Evolutionary conservation across 2,113 vertebrate genomes (phyloP).

Genomic region (Tenebrosternarchus preto): DNA sequence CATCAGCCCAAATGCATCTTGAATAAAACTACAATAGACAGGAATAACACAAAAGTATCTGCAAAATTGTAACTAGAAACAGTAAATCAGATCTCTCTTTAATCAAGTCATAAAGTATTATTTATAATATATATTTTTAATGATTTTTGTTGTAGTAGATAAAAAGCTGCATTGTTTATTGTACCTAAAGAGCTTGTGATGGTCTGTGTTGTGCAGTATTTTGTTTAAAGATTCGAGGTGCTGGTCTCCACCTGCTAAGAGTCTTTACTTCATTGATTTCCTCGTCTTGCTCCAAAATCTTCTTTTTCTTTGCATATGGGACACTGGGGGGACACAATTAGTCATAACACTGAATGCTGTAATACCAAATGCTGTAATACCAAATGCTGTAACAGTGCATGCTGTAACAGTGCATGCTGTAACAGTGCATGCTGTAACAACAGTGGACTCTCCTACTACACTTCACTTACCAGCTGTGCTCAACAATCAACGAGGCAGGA

Average conservation of each 20-base stretch:
- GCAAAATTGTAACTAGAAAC: too few relatives aligned
- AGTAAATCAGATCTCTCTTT: too few relatives aligned
- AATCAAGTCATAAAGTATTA: too few relatives aligned
- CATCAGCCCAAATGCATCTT: background rate
- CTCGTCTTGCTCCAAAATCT: conserved; percentile 21
- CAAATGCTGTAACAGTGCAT: too few relatives aligned
- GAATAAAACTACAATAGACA: background rate
- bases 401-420: too few relatives aligned
- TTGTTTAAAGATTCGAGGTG: conserved; percentile 32
- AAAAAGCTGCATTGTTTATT: background rate
- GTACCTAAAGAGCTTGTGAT: background rate
- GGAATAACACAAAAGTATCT: background rate
- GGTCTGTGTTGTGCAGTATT: conserved; percentile 6
- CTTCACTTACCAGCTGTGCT: too few relatives aligned
- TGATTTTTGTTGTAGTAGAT: too few relatives aligned
- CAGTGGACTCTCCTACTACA: too few relatives aligned
- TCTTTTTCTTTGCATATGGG: conserved; percentile 35
- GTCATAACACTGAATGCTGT: background rate
- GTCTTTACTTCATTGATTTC: conserved; percentile 51
- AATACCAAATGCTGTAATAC: too few relatives aligned
- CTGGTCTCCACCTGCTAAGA: conserved; percentile 48
- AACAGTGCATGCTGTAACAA: too few relatives aligned
- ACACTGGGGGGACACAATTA: conserved; percentile 27
- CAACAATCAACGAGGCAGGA: too few relatives aligned
- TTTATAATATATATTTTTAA: too few relatives aligned